phyloP scores from a whole-genome alignment of 2,113 vertebrate genomes.

The Seriola dumerili region DNA sequence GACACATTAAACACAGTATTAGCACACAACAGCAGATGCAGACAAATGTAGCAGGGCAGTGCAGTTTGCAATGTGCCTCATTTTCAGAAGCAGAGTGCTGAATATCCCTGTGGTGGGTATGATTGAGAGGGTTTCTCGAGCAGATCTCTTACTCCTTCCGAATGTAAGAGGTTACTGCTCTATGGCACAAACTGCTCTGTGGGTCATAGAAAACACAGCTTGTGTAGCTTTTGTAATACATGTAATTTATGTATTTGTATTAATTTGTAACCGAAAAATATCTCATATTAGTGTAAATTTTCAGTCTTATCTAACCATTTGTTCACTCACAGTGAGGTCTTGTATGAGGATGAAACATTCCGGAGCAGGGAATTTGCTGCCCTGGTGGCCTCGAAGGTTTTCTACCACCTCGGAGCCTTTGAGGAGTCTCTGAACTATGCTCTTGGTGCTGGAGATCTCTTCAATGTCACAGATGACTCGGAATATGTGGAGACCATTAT shows the following conservation, averaged over 20 bases:
- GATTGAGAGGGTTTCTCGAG: background rate
- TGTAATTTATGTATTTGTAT: background rate
- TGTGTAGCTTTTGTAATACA: background rate
- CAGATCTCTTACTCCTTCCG: background rate
- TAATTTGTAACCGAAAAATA: background rate
- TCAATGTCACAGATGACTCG: constrained; percentile 97
- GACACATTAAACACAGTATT: background rate
- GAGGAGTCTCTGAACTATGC: constrained; percentile 99
- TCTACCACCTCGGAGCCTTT: constrained; percentile 98
- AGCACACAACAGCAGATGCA: background rate
- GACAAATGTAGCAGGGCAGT: background rate
- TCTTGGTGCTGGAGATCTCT: constrained; percentile 97
- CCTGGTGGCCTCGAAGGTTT: constrained; percentile 98
- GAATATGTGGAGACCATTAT: constrained; percentile 99
- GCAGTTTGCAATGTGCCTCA: background rate
- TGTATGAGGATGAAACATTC: constrained; percentile 98
- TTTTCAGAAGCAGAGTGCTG: too few relatives aligned
- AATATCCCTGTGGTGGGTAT: background rate
- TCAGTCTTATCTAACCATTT: constrained; percentile 9
- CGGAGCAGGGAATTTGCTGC: constrained; percentile 96
- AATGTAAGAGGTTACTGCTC: background rate
- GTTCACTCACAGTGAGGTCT: constrained; percentile 89
- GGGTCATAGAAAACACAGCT: background rate
- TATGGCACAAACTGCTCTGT: background rate
- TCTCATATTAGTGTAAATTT: background rate